Evolutionary conservation across 2,797 vertebrate genomes (phyloP), one percentile per base, ranked within the genome.

Genomic region (Odontamblyopus lacepedii): DNA sequence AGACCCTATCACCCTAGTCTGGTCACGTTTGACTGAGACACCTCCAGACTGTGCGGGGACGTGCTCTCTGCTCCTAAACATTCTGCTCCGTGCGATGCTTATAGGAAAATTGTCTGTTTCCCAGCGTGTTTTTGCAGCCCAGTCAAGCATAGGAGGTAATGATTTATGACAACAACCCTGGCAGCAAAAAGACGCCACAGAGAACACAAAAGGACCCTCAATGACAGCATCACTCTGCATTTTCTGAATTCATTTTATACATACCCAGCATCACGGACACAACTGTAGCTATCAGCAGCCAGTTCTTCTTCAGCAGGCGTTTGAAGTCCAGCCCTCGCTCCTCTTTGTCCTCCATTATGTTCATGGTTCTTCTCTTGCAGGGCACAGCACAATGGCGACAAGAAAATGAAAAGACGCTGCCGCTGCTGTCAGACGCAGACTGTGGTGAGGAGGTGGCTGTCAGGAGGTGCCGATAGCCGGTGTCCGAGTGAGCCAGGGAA

Each of bases 281-380:
- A 74, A 98, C 84, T 11, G 97, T 98, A 88, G 95, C 92, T 26
- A 98, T 92, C 23, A 98, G 95, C 2, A 98, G 93, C 96, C 96
- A 97, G 75, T 98, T 97, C 77, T 84, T 96, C 94, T 75, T 94
- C 85, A 97, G 79, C 75, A 94, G 91, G 82, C 92, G 88, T 76
- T 83, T 94, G 70, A 93, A 90, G 88, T 93, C 87, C 76, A 88
- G 81, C 60, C 90, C 85, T 67, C 91, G 93, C 83, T 91, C 85
- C 79, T 91, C 79, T 76, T 91, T 89, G 83, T 94, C 95, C 74
- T 91, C 94, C 95, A 96, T 95, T 88, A 83, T 80, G 32, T 89
- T 90, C 78, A 80, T 87, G 70, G n/a, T 78, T 70, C 56, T 83
- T 73, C 60, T 79, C 26, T 67, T 55, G 65, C 56, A 57, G 70